Base-by-base conservation (phyloP, 2,888 invertebrate species). In the Tetragonula carbonaria region DNA sequence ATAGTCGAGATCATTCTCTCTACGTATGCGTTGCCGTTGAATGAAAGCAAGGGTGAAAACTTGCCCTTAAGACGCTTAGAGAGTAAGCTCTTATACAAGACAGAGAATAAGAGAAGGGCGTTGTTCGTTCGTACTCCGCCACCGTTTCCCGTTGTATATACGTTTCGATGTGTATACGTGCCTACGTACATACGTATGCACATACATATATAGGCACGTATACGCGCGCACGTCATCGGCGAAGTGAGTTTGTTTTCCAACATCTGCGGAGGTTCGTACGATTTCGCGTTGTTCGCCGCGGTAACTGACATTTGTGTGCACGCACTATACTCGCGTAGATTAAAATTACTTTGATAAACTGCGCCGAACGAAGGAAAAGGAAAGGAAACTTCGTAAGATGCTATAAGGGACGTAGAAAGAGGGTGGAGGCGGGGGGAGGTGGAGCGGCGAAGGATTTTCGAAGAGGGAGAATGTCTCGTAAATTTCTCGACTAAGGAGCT, bases 401-500 rank as follows among this genome's bases (percentile, higher is more conserved):
- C 23, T 68, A 59, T 65, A 57, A 74, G 74, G 91, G 57, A n/a
- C 73, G 80, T 38, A 67, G 45, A 77, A 78, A 82, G 82, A 18
- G 53, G 50, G 80, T 78, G 76, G 80, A 84, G 45, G 75, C 28
- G 80, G 91, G 73, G 78, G 81, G 63, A 70, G 14, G 23, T 45
- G 57, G 28, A 28, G 79, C 66, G n/a, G 78, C 76, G 28, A 73
- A 80, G 85, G 45, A 78, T 91, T 68, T 72, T 50, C 70, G 80
- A 78, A 78, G 84, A 84, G 78, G 85, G 78, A 67, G 87, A 90
- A 91, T 88, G 93, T 93, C 94, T 94, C 92, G 93, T 92, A 93
- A 94, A 94, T 93, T 94, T 94, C 92, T 92, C 90, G 89, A 91
- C 90, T 94, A 94, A 94, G 94, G 88, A 94, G 94, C 94, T 94